A percentile compares a stretch with the other conserved stretches of the same genome.
Evolutionary conservation across 2,113 vertebrate genomes (phyloP).

Genomic region (Setophaga petechia): DNA sequence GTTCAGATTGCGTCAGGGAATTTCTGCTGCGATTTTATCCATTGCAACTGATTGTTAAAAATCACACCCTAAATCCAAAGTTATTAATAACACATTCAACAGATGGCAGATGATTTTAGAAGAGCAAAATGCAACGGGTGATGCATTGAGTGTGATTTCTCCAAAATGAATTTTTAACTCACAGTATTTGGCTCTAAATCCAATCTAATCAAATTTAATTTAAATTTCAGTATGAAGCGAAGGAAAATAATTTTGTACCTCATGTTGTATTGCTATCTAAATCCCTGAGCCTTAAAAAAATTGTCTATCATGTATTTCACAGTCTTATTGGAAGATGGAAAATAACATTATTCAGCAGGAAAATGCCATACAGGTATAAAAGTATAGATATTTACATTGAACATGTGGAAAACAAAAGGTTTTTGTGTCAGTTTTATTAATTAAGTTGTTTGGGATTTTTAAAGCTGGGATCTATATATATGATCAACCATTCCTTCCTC

Average conservation of each 20-base stretch:
- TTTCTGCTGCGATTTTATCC: constrained; percentile 47
- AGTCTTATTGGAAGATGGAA: constrained; percentile 14
- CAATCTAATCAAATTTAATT: constrained; percentile 51
- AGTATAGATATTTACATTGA: neutral
- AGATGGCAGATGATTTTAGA: constrained; percentile 63
- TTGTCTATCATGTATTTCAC: neutral
- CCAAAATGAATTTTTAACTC: constrained; percentile 40
- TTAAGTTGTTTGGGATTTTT: neutral
- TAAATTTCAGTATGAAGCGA: constrained; percentile 39
- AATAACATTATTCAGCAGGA: neutral
- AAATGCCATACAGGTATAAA: neutral
- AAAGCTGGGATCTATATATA: neutral
- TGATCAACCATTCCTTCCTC: neutral
- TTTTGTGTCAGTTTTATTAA: neutral
- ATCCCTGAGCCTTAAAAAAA: neutral
- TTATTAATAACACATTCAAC: constrained; percentile 53
- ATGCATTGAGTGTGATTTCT: constrained; percentile 53
- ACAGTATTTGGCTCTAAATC: constrained; percentile 30
- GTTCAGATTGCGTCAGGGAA: constrained; percentile 34
- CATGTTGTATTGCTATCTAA: neutral
- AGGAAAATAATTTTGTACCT: constrained; percentile 30
- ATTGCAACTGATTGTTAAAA: constrained; percentile 51
- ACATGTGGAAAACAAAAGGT: neutral
- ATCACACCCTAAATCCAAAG: constrained; percentile 52
- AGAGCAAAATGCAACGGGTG: constrained; percentile 55